Percentiles rank a stretch among this genome's conserved stretches.
Evolutionary conservation across 2,113 vertebrate genomes (phyloP).

Genomic region (Telmatochromis sp.): DNA sequence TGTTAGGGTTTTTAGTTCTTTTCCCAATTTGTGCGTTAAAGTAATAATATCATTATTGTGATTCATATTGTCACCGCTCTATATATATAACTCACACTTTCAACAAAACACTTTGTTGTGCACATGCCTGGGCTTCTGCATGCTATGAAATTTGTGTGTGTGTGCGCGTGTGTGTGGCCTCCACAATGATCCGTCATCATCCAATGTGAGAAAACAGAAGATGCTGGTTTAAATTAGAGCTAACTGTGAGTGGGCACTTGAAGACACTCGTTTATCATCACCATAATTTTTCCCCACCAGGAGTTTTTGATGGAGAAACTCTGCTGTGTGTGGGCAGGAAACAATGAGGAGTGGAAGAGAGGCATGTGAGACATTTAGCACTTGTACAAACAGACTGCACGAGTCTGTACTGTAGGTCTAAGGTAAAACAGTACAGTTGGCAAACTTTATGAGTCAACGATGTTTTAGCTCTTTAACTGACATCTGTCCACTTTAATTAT

Average conservation of each 20-base stretch:
- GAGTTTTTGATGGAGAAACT: not conserved
- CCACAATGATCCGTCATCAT: not conserved
- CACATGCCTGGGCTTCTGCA: not conserved
- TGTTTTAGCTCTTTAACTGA: not conserved
- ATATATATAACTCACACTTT: not conserved
- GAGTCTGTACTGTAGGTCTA: not conserved
- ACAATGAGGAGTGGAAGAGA: not conserved
- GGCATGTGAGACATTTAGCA: not conserved
- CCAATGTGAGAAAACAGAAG: not conserved
- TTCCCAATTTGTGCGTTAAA: not conserved
- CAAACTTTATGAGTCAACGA: not conserved
- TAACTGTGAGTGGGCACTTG: not conserved
- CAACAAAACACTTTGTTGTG: not conserved
- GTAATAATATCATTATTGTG: not conserved
- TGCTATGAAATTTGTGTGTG: not conserved
- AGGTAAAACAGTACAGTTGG: not conserved
- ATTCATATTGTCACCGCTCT: not conserved
- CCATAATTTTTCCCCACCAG: not conserved
- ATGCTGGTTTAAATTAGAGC: not conserved
- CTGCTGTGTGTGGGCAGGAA: not conserved
- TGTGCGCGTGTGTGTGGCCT: not conserved
- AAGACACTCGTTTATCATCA: not conserved
- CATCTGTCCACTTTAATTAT: not conserved
- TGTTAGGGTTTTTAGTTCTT: not conserved
- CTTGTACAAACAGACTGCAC: not conserved